These are phyloP conservation scores for Paracentrotus lividus DNA, from an alignment of 53 echinoderm and acorn worm species.

Conservation along the genomic window DNA sequence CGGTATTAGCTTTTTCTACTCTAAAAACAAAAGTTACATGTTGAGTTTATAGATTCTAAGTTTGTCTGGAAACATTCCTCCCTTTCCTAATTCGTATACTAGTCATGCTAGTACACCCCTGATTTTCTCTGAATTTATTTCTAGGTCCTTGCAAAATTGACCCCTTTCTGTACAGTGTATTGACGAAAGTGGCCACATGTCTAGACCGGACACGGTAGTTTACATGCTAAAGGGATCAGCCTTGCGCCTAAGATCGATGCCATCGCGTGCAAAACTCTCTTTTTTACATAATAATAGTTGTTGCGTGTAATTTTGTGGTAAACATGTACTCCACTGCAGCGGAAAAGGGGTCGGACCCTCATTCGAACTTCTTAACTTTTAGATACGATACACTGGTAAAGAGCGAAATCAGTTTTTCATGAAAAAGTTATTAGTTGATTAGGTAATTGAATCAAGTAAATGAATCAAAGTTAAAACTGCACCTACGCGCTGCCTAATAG, in stretches of 20 bases:
- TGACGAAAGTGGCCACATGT: neutral
- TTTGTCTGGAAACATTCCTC: too few species aligned
- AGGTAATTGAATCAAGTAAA: too few species aligned
- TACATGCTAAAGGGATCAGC: neutral
- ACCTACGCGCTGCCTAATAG: too few species aligned
- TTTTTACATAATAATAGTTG: neutral
- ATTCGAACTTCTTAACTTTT: neutral
- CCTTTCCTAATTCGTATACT: too few species aligned
- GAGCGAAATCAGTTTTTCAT: neutral
- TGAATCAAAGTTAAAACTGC: too few species aligned
- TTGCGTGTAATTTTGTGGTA: constrained; percentile 34
- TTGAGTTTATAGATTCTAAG: too few species aligned
- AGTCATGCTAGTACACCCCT: too few species aligned
- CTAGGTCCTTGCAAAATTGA: neutral
- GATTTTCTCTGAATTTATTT: neutral
- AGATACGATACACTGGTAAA: neutral
- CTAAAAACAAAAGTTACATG: too few species aligned
- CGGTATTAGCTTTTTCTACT: too few species aligned
- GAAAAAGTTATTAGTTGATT: too few species aligned
- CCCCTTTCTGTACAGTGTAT: neutral
- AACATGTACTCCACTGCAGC: neutral
- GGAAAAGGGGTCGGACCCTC: neutral
- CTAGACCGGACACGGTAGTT: neutral
- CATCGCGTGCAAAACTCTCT: neutral
- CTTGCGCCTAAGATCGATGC: neutral